These are phyloP conservation scores for Sinocyclocheilus anshuiensis DNA, from an alignment of 2,113 vertebrate species.

Conservation along the genomic window DNA sequence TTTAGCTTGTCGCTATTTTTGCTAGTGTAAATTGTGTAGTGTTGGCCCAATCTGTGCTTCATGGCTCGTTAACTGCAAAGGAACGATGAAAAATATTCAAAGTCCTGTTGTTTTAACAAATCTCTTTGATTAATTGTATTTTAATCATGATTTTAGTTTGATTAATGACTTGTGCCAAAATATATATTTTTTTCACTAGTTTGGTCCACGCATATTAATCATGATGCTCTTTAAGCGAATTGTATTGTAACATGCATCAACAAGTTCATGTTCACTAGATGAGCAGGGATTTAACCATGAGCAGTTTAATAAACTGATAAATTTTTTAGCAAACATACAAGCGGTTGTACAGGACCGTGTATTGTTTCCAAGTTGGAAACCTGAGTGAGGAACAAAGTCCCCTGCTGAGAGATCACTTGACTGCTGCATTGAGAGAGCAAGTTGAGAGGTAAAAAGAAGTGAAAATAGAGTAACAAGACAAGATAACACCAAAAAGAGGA, in stretches of 20 bases:
- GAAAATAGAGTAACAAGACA: slow-evolving; percentile 53
- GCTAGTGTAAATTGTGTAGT: neutral
- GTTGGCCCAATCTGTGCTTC: neutral
- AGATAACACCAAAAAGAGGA: neutral
- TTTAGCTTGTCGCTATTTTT: slow-evolving; percentile 11
- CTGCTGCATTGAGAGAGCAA: slow-evolving; percentile 12
- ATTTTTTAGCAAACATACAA: slow-evolving; percentile 21
- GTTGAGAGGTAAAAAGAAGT: slow-evolving; percentile 27
- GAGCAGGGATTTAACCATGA: slow-evolving; percentile 13
- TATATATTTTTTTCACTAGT: neutral
- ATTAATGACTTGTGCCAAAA: neutral
- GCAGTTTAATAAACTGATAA: slow-evolving; percentile 20
- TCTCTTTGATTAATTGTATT: slow-evolving; percentile 1
- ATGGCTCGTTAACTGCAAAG: neutral
- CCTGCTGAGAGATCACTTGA: slow-evolving; percentile 44
- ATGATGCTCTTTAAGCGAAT: neutral
- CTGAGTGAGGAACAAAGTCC: slow-evolving; percentile 30
- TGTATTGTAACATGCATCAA: neutral
- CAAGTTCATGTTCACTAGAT: neutral
- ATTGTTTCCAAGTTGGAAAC: slow-evolving; percentile 37
- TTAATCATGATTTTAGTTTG: slow-evolving; percentile 1
- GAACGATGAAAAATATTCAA: neutral
- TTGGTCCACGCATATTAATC: neutral
- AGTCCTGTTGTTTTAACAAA: neutral
- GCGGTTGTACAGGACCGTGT: neutral